These are phyloP conservation scores for Dynastes grantii DNA, from an alignment of 2,888 invertebrate genomes.

Conservation along the genomic window DNA sequence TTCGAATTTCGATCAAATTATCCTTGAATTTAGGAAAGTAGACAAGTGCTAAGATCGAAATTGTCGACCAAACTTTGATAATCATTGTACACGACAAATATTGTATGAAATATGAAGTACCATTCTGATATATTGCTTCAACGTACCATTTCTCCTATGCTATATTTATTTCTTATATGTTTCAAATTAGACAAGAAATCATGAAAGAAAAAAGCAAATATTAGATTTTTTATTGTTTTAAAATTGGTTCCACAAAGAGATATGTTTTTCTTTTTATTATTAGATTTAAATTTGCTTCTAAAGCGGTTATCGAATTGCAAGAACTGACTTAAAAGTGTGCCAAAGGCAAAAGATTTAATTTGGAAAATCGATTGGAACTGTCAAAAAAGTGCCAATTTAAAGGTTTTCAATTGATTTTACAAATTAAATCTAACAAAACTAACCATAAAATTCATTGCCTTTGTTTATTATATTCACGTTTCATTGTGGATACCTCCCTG, in stretches of 20 bases:
- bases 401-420: too few species aligned
- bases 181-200: not conserved
- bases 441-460: too few species aligned
- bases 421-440: too few species aligned
- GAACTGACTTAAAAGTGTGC: not conserved
- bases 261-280: not conserved
- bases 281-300: too few species aligned
- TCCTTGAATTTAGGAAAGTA: not conserved
- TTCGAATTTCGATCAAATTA: not conserved
- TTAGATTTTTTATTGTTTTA: not conserved
- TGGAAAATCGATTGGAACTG: not conserved
- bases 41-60: too few species aligned
- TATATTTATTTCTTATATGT: not conserved
- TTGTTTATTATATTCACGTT: too few species aligned
- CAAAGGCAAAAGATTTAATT: not conserved
- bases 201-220: not conserved
- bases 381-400: not conserved
- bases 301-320: slow-evolving; percentile 9
- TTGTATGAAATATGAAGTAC: slow-evolving; percentile 1
- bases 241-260: not conserved
- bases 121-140: not conserved
- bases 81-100: not conserved
- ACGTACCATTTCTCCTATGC: not conserved
- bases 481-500: too few species aligned
- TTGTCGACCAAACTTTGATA: too few species aligned